Base-by-base conservation (phyloP, 2,888 invertebrate species). In the Parnassius smintheus region DNA sequence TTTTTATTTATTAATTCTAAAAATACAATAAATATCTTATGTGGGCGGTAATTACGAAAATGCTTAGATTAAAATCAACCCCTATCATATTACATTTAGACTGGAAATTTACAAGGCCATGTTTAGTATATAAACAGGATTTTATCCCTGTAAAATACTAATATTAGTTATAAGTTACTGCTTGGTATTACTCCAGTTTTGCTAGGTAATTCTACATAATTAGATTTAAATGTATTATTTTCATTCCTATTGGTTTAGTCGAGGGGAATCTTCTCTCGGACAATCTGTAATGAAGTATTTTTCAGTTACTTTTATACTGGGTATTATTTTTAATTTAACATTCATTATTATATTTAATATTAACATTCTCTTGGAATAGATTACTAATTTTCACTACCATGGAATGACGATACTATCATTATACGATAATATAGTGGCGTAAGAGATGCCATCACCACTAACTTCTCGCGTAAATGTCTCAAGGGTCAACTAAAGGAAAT, bases 221-320 rank as follows among this genome's bases (percentile, higher is more conserved):
- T 49, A 13, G n/a, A 46, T 35, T 35, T 35, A 12, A 46, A 12
- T 46, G 46, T n/a, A 49, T 49, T 2, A 4, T 56, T 22, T 22
- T 42, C 9, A n/a, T 49, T 53, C 18, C 46, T 45, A 58, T 54
- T 57, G 59, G 65, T 61, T 92, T 84, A 95, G 76, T 95, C 95
- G 88, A 95, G 82, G 65, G 95, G 95, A 82, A 95, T 94, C 83
- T 95, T 94, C 73, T 95, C 95, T 82, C 92, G 93, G 61, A 95
- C 95, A 75, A 95, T 94, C 95, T 96, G 93, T 70, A 77, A 68
- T 72, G 68, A 67, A 35, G 25, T 35, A 18, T 64, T 52, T 45
- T 53, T 65, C 25, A 18, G 44, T 63, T 55, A 59, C 45, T 12
- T 51, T 44, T 13, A 8, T 49, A n/a, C 8, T 46, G 46, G 35